Evolutionary conservation across 1,140 invertebrate species (phyloP), one percentile per base, ranked within the genome.

Genomic region (Venustaconcha ellipsiformis): DNA sequence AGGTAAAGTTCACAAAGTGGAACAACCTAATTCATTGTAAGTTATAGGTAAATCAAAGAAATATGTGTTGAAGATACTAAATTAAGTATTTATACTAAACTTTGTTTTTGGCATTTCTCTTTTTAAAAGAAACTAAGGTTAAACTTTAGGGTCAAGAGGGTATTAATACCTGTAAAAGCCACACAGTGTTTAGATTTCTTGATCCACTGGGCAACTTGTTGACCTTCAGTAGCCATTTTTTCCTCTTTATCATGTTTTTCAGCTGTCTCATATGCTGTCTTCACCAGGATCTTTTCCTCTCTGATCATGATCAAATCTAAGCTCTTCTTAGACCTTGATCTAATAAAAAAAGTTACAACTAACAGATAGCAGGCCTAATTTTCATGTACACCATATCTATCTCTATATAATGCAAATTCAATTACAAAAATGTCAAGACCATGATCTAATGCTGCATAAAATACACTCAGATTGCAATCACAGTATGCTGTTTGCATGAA

Each of bases 151-250:
- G 30, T 15, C n/a, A n/a, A 17, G 15, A 62, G 48, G 17, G n/a
- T 14, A 67, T 58, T 59, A 4, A 13, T 80, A 88, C 87, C 86
- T 81, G 86, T 88, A 72, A 88, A 88, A 14, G 78, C 82, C 66
- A 87, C 82, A 79, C 84, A 86, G 67, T 87, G 81, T 12, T 78
- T 71, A 62, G 82, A 74, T n/a, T 75, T 70, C 37, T 76, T 80
- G 3, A 88, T 73, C 79, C 84, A 75, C 14, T 69, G 14, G 14
- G 83, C 81, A 30, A 84, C 79, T 67, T 71, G 74, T 26, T 65
- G 70, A 30, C 82, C 85, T 65, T 83, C 80, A 11, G 60, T 20
- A 23, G 71, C 59, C 1, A 88, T 65, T 69, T 77, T 76, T 55
- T 74, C 74, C 1, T 20, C 17, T 14, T 82, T 81, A 70, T 88